Evolutionary conservation across 2,888 invertebrate species (phyloP).

Genomic region (Neoitamus cyanurus): DNA sequence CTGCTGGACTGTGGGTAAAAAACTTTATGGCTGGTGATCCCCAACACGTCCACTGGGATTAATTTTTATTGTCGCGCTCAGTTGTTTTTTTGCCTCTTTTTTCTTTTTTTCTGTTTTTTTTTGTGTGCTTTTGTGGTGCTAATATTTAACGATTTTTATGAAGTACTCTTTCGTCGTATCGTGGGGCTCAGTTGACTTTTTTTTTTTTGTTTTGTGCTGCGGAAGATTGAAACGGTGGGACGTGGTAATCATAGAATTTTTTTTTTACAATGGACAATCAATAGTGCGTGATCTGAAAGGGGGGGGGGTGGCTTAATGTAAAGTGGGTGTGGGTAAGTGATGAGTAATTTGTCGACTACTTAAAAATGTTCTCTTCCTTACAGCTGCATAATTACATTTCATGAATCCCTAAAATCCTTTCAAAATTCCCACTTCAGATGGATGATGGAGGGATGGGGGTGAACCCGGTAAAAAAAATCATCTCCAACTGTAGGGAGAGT

Average conservation of each 20-base stretch:
- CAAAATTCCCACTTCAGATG: not conserved
- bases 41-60: constrained; percentile 12
- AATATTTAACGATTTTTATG: not conserved
- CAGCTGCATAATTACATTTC: not conserved
- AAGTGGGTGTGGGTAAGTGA: not conserved
- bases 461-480: not conserved
- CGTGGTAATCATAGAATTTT: no score
- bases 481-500: not conserved
- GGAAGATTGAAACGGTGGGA: no score
- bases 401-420: not conserved
- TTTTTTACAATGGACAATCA: not conserved
- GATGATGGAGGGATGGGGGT: not conserved
- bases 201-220: not conserved
- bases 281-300: no score
- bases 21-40: not conserved
- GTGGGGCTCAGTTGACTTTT: no score
- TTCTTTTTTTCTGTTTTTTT: not conserved
- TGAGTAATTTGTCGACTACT: not conserved
- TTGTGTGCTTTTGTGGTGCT: not conserved
- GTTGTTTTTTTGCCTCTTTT: not conserved
- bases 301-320: not conserved
- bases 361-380: not conserved
- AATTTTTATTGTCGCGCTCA: not conserved
- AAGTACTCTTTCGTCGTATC: not conserved
- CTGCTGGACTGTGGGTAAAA: not conserved